Evolutionary conservation across 2,888 invertebrate species (phyloP).

Genomic region (Acrobasis suavella): DNA sequence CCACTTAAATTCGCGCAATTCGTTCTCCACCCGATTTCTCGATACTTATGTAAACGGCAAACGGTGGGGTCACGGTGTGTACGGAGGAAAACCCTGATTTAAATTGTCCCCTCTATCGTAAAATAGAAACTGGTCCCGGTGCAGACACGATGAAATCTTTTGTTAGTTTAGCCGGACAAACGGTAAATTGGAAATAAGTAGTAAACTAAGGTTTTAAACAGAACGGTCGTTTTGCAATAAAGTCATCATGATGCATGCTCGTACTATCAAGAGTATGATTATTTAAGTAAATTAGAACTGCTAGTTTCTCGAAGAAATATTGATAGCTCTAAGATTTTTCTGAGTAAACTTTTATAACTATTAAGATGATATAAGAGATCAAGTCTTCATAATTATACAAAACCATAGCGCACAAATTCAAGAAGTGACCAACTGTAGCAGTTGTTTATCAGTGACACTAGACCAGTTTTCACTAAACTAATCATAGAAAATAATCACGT

Average conservation of each 20-base stretch:
- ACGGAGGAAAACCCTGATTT: constrained; percentile 20
- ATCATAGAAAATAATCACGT: constrained; percentile 20
- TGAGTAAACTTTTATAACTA: no score
- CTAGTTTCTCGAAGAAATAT: no score
- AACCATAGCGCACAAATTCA: neutral
- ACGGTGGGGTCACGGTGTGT: constrained; percentile 22
- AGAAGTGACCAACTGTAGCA: neutral
- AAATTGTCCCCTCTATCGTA: constrained; percentile 18
- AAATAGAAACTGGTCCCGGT: constrained; percentile 10
- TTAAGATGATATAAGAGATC: no score
- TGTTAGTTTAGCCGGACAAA: neutral
- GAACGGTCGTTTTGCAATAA: neutral
- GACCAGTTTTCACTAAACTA: constrained; percentile 8
- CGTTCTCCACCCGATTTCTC: constrained; percentile 39
- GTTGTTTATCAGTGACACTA: constrained; percentile 13
- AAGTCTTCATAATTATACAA: neutral
- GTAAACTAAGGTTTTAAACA: constrained; percentile 6
- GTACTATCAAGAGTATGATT: neutral
- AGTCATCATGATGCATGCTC: neutral
- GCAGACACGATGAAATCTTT: constrained; percentile 17
- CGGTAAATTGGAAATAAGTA: neutral
- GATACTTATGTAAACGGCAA: constrained; percentile 29
- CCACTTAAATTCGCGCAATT: constrained; percentile 57
- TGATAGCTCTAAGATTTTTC: no score
- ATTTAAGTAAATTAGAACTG: no score